phyloP scores from a whole-genome alignment of 2,113 vertebrate genomes.

The Monopterus albus region DNA sequence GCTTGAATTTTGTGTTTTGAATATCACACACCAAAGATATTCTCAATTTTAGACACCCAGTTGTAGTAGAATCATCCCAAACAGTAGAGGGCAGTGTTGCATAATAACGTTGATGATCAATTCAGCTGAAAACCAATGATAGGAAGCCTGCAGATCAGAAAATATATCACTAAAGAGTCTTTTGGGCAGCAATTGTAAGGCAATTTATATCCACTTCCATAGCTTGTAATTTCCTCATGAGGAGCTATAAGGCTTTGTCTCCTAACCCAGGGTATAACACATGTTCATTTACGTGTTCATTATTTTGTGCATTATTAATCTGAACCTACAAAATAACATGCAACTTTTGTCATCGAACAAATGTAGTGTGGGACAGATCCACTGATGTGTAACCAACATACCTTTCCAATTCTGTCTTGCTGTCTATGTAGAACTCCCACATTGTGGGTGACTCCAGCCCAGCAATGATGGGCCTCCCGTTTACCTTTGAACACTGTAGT shows the following conservation, averaged over 20 bases:
- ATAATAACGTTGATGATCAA: accelerated
- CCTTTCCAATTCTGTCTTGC: background rate
- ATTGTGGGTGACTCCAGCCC: constrained; percentile 55
- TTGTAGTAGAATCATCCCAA: background rate
- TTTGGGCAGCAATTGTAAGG: no score
- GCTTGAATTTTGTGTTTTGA: background rate
- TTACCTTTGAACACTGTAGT: constrained; percentile 88
- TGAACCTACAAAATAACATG: no score
- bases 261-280: no score
- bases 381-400: background rate
- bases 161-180: no score
- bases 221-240: no score
- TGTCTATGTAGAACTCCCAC: constrained; percentile 8
- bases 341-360: no score
- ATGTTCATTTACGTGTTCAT: no score
- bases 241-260: no score
- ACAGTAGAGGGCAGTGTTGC: background rate
- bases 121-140: background rate
- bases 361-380: background rate
- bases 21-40: background rate
- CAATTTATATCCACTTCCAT: no score
- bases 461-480: constrained; percentile 76
- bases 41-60: no score
- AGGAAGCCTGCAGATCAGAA: no score
- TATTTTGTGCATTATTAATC: no score